Percentiles rank a stretch among this genome's conserved stretches.
phyloP scores from a whole-genome alignment of 2,113 vertebrate genomes.

The Crypturellus undulatus region DNA sequence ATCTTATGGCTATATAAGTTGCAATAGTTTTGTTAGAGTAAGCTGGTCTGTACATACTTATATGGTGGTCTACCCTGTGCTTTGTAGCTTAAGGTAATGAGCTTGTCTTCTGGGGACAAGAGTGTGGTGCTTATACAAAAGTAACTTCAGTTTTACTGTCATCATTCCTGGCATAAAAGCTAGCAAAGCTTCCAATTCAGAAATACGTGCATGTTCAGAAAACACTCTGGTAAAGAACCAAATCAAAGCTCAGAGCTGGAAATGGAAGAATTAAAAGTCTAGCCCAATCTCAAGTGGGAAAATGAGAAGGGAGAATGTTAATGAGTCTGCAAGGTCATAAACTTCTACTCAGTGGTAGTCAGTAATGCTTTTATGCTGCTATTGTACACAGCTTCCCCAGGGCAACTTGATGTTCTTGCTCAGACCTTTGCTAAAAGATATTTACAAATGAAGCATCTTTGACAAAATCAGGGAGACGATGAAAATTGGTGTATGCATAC shows the following conservation, averaged over 20 bases:
- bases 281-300: not conserved
- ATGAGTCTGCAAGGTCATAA: not conserved
- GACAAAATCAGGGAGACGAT: not conserved
- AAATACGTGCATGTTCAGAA: not conserved
- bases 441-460: not conserved
- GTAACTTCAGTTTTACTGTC: not conserved
- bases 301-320: not conserved
- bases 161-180: not conserved
- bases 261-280: not conserved
- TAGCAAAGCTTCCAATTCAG: not conserved
- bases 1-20: not conserved
- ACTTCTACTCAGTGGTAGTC: not conserved
- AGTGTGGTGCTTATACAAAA: not conserved
- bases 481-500: not conserved
- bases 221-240: not conserved
- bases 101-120: not conserved
- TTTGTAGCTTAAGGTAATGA: not conserved
- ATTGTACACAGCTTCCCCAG: not conserved
- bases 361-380: not conserved
- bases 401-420: not conserved
- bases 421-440: not conserved
- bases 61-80: fast-evolving
- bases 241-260: not conserved
- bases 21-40: not conserved
- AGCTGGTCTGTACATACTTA: not conserved